These are phyloP conservation scores for Ranitomeya imitator DNA, from an alignment of 2,113 vertebrate species.

Conservation along the genomic window DNA sequence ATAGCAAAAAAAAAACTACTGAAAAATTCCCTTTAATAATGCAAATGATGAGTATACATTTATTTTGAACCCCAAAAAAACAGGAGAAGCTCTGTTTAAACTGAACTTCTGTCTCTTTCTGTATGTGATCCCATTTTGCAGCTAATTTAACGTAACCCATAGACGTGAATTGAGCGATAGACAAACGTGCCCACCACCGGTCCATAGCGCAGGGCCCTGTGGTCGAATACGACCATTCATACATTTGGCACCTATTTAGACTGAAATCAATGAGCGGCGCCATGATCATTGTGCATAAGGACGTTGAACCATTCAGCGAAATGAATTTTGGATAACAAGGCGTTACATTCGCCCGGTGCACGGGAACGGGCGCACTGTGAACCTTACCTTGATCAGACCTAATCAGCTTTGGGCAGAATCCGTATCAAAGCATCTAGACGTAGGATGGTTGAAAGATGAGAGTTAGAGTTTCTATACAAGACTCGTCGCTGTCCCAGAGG, in stretches of 20 bases:
- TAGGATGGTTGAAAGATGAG: not conserved
- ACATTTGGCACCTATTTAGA: not conserved
- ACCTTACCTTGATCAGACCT: slow-evolving; percentile 52
- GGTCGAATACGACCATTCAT: too few species aligned
- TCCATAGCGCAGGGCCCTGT: too few species aligned
- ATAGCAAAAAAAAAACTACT: too few species aligned
- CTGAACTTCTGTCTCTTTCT: too few species aligned
- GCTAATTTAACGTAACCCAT: too few species aligned
- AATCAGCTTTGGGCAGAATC: slow-evolving; percentile 49
- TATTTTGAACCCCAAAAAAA: too few species aligned
- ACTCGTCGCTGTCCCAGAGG: slow-evolving; percentile 2
- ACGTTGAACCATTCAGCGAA: not conserved
- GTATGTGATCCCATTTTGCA: too few species aligned
- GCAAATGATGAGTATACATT: too few species aligned
- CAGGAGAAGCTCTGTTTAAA: too few species aligned
- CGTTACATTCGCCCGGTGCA: not conserved
- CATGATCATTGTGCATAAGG: not conserved
- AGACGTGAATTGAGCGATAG: too few species aligned
- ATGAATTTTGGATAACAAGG: slow-evolving; percentile 4
- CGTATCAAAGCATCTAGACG: slow-evolving; percentile 56
- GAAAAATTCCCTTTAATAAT: too few species aligned
- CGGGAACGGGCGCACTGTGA: not conserved
- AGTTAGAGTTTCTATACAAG: slow-evolving; percentile 33
- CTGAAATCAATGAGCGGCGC: not conserved
- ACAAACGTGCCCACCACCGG: too few species aligned